phyloP scores from a whole-genome alignment of 2,797 vertebrate genomes.

The Salarias fasciatus region DNA sequence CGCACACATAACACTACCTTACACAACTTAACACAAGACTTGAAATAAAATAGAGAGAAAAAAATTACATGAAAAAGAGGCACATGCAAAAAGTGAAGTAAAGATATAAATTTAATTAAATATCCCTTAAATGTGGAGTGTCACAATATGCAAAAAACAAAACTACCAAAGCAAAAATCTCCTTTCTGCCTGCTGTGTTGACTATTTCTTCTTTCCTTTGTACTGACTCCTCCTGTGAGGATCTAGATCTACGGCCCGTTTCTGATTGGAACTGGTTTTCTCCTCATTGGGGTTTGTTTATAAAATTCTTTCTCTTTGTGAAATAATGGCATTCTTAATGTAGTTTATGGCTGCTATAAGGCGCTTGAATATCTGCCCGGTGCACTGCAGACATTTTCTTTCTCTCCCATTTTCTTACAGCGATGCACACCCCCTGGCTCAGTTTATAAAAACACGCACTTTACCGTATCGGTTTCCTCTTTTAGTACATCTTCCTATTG shows the following conservation, averaged over 20 bases:
- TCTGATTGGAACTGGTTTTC: neutral
- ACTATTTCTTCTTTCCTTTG: neutral
- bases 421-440: constrained; percentile 11
- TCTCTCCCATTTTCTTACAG: constrained; percentile 12
- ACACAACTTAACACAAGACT: too few relatives aligned
- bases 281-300: constrained; percentile 1
- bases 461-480: constrained; percentile 13
- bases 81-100: too few relatives aligned
- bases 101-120: too few relatives aligned
- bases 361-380: constrained; percentile 15
- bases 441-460: constrained; percentile 22
- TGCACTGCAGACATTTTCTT: constrained; percentile 11
- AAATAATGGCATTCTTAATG: constrained; percentile 19
- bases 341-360: constrained; percentile 4
- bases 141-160: too few relatives aligned
- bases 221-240: neutral
- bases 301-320: constrained; percentile 4
- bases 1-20: too few relatives aligned
- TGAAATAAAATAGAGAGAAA: too few relatives aligned
- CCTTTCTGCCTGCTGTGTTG: too few relatives aligned
- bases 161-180: too few relatives aligned
- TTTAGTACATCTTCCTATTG: constrained; percentile 41
- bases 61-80: too few relatives aligned
- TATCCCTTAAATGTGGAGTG: too few relatives aligned
- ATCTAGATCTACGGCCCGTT: neutral